phyloP scores from a whole-genome alignment of 35 echinoderm and acorn worm genomes.

The Strongylocentrotus purpuratus region DNA sequence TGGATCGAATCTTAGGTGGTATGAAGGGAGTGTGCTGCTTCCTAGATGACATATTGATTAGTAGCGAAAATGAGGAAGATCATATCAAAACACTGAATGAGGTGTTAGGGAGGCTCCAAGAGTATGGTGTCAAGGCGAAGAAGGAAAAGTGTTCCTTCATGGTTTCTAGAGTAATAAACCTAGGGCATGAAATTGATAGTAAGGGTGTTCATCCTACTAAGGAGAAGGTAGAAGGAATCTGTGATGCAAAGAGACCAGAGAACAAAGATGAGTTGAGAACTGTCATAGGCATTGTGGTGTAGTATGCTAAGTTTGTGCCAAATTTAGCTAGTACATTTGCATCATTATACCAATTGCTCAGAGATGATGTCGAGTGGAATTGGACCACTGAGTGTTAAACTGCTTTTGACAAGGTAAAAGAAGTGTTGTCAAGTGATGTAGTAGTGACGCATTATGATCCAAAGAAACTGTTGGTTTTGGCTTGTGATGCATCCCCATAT shows the following conservation, averaged over 20 bases:
- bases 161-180: conserved; percentile 53
- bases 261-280: conserved; percentile 63
- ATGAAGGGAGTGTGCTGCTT: conserved; percentile 59
- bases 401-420: conserved; percentile 65
- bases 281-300: conserved; percentile 59
- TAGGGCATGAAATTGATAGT: conserved; percentile 62
- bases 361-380: conserved; percentile 63
- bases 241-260: conserved; percentile 53
- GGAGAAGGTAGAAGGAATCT: conserved; percentile 71
- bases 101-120: conserved; percentile 59
- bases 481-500: conserved; percentile 64
- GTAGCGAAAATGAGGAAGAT: conserved; percentile 45
- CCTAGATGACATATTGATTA: conserved; percentile 75
- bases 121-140: conserved; percentile 63
- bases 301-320: conserved; percentile 76
- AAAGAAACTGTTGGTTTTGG: conserved; percentile 49
- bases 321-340: conserved; percentile 60
- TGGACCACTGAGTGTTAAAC: conserved; percentile 65
- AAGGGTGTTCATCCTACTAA: conserved; percentile 55
- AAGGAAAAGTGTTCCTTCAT: conserved; percentile 66
- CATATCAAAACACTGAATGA: conserved; percentile 50
- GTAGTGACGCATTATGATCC: conserved; percentile 74
- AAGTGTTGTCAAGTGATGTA: conserved; percentile 61
- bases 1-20: conserved; percentile 54
- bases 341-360: conserved; percentile 63